Evolutionary conservation across 2,888 invertebrate genomes (phyloP), one percentile per base, ranked within the genome.

Genomic region (Pedicia rivosa): DNA sequence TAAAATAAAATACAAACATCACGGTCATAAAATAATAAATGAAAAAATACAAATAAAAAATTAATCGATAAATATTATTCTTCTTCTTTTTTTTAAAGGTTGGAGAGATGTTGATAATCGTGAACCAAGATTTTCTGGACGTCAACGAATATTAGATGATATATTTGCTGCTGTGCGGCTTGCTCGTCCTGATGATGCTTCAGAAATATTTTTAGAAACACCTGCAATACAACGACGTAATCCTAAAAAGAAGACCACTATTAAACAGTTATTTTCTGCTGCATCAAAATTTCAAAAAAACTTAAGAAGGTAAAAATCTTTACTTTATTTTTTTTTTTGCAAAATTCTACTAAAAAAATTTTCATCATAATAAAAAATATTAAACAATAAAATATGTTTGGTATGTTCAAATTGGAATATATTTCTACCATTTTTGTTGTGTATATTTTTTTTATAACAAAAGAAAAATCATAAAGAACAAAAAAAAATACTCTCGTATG

Each of bases 271-370:
- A 26, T 97, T 97, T 63, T 86, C 91, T 1, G 88, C 91, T 8
- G 86, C 92, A 36, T 88, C 91, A 53, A 97, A 95, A 65, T 95
- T 97, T 56, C 92, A 94, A 59, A 95, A 94, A 61, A 80, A 82
- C 51, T 65, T 95, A 41, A 71, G 84, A 54, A 75, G 82, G 82
- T 81, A 56, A 43, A 49, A 35, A 36, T 8, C 24, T 36, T 5
- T 10, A 33, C 2, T 19, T 26, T 10, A 6, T 20, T 5, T 20
- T 20, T 20, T 20, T 20, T 6, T 20, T 20, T 20, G 20, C 10
- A 5, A 4, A 24, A n/a, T n/a, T n/a, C n/a, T n/a, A n/a, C n/a
- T n/a, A n/a, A n/a, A n/a, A n/a, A n/a, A n/a, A n/a, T n/a, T n/a
- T n/a, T n/a, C n/a, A n/a, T n/a, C n/a, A n/a, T n/a, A n/a, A n/a